Base-by-base conservation (phyloP, 2,888 invertebrate species). In the Gandaritis pyraliata region DNA sequence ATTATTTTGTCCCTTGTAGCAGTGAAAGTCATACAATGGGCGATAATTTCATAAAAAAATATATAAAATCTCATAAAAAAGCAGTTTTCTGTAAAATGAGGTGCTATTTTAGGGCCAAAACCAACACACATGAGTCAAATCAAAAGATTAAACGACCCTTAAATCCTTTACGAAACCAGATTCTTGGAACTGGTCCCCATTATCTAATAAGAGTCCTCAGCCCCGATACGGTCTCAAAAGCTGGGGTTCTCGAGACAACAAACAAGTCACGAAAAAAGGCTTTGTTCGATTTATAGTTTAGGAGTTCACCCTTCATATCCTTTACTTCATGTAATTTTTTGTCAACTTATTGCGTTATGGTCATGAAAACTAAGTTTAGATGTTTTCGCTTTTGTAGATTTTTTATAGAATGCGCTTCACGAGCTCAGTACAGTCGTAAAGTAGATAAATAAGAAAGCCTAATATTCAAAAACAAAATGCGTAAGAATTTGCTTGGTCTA, bases 221-320 rank as follows among this genome's bases (percentile, higher is more conserved):
- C 58, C 58, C 52, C 51, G 63, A 58, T 58, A 51, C 54, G 58
- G 51, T 63, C 52, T 51, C 51, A 51, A 58, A 57, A 54, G 53
- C 46, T 51, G 30, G 47, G 46, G 50, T 49, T 41, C 54, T 46
- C 53, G 58, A 54, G 50, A 58, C 41, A 18, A 48, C 55, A 55
- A 55, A 55, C 51, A 63, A 45, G 49, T 18, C 13, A 6, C 46
- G 45, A 39, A 38, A 57, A 61, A 62, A 50, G n/a, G 33, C 33
- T 56, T 51, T 38, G 13, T n/a, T 51, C 45, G 4, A 10, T 50
- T 36, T 16, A 45, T 46, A 50, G 53, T 23, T 6, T 12, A 38
- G 16, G 23, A 55, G 36, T n/a, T 11, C 11, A 18, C 16, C 8
- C n/a, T 8, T 43, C 8, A 33, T 8, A 15, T 15, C 13, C 5